phyloP scores from a whole-genome alignment of 2,113 vertebrate species.

The Tichodroma muraria region DNA sequence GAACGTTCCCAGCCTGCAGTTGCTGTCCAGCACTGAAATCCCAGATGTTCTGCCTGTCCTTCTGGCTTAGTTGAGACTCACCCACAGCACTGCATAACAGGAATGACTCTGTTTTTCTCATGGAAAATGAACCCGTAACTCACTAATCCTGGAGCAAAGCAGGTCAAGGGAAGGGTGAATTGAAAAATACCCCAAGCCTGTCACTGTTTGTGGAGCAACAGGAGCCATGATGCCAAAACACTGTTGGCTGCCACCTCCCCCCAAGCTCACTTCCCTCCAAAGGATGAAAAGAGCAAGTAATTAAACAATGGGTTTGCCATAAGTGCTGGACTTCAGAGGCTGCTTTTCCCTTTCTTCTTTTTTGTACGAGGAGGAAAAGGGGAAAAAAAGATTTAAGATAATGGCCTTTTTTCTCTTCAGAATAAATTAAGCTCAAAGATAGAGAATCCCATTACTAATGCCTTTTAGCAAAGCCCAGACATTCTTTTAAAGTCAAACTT shows the following conservation, averaged over 20 bases:
- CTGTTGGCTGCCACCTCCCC: background rate
- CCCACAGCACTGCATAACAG: fast-evolving
- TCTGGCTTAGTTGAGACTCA: fast-evolving
- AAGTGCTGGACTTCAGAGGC: slow-evolving; percentile 67
- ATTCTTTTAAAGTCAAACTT: slow-evolving; percentile 76
- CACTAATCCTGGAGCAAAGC: background rate
- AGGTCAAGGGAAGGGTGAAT: background rate
- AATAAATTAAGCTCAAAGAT: slow-evolving; percentile 78
- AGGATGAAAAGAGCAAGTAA: slow-evolving; percentile 63
- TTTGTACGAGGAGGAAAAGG: background rate
- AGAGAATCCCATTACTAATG: slow-evolving; percentile 76
- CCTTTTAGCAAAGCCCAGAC: slow-evolving; percentile 74
- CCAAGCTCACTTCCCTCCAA: background rate
- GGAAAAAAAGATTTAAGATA: slow-evolving; percentile 74
- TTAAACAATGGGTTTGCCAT: slow-evolving; percentile 67
- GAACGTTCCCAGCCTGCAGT: background rate
- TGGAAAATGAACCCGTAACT: background rate
- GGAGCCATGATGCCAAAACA: background rate
- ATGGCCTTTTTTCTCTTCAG: slow-evolving; percentile 74
- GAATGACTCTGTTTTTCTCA: fast-evolving
- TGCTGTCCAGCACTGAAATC: background rate
- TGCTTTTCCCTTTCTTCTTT: slow-evolving; percentile 48
- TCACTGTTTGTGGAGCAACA: background rate
- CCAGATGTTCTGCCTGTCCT: background rate
- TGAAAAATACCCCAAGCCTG: background rate